Evolutionary conservation across 1,140 invertebrate species (phyloP), one percentile per base, ranked within the genome.

Genomic region (Odontomachus brunneus): DNA sequence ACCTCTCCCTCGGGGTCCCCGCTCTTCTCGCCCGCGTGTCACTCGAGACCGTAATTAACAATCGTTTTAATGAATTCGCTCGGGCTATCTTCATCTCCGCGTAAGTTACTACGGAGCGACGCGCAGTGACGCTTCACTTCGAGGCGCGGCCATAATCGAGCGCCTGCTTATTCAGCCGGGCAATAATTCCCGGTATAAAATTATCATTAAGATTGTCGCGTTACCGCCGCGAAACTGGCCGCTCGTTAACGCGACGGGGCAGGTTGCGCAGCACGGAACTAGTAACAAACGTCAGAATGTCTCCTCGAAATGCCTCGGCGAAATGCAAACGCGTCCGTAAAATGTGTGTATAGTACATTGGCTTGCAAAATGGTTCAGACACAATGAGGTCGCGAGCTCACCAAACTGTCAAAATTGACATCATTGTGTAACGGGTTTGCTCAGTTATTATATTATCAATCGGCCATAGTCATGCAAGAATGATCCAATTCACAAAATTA

Each of bases 1-100:
- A 22, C 44, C 33, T 53, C 71, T n/a, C 48, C 53, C 49, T 24
- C 66, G 4, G 29, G 29, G 29, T 2, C 71, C 67, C 75, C n/a
- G n/a, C 11, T 17, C 48, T 65, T 5, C 29, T 33, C 29, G 29
- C 57, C 85, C 76, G 60, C 86, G 53, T 91, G 89, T 91, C 91
- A 91, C 86, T 91, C 85, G 55, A 49, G 84, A 29, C 82, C 63
- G 87, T 88, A 90, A 92, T 92, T 91, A 91, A 90, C 82, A 89
- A 90, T 90, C 84, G 65, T 83, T 89, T 88, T 88, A 90, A 90
- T 86, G 87, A 92, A 90, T 89, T 83, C 81, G 66, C 81, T 63
- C 57, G 15, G 26, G 44, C 69, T 91, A 92, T 92, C 90, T 91
- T 72, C 66, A 91, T 91, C 90, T 91, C 83, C 65, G 83, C 84